Conservation (phyloP, 2,888 invertebrate genomes). For the Mythimna ferrago region DNA sequence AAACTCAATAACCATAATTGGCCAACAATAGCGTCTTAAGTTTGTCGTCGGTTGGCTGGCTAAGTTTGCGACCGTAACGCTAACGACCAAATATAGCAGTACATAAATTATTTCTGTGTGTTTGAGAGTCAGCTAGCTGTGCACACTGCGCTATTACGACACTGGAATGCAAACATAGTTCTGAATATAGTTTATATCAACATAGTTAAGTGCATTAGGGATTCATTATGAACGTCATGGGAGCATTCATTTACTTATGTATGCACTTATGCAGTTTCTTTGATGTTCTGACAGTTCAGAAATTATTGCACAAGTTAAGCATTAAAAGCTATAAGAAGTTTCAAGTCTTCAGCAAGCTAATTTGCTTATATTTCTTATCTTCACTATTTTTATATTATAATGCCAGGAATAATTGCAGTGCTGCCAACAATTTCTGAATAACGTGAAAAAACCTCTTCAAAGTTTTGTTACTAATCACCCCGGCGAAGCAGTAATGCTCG, state of each 20-base stretch:
- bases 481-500: too few species aligned
- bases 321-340: background rate
- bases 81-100: constrained; percentile 26
- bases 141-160: constrained; percentile 3
- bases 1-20: constrained; percentile 54
- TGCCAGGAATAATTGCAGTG: too few species aligned
- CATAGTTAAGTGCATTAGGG: constrained; percentile 40
- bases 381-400: too few species aligned
- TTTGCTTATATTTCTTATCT: background rate
- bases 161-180: constrained; percentile 41
- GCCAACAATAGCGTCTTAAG: constrained; percentile 23
- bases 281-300: background rate
- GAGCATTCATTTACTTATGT: constrained; percentile 5
- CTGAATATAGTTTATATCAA: constrained; percentile 42
- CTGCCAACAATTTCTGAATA: too few species aligned
- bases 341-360: background rate
- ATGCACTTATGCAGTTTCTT: background rate
- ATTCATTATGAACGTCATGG: constrained; percentile 23
- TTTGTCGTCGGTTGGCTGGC: constrained; percentile 14
- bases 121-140: constrained; percentile 20
- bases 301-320: background rate
- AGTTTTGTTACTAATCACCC: too few species aligned
- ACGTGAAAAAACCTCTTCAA: too few species aligned
- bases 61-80: constrained; percentile 29
- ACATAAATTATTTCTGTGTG: constrained; percentile 55